Conservation (phyloP, 2,797 vertebrate species). For the Zenarchopterus dispar region DNA sequence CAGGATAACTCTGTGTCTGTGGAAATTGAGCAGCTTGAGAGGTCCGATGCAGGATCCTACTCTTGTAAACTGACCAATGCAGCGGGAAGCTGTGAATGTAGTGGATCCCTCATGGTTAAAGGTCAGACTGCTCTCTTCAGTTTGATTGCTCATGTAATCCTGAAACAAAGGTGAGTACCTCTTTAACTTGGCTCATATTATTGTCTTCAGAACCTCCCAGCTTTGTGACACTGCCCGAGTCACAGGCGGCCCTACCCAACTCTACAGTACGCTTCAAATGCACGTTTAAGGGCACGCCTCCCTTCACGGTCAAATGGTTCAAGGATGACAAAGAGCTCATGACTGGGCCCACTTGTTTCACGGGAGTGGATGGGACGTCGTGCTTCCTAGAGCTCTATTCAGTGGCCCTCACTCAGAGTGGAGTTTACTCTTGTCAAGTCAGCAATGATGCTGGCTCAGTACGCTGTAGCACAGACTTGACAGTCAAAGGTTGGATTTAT, state of each 20-base stretch:
- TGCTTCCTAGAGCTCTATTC: conserved; percentile 95
- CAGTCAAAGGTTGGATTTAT: conserved; percentile 91
- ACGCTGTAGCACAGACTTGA: conserved; percentile 89
- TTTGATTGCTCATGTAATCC: conserved; percentile 37
- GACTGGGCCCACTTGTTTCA: conserved; percentile 91
- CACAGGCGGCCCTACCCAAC: conserved; percentile 89
- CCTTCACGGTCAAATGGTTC: conserved; percentile 97
- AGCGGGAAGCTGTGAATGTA: conserved; percentile 91
- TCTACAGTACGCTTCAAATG: conserved; percentile 92
- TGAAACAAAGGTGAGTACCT: conserved; percentile 49
- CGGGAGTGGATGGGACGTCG: conserved; percentile 89
- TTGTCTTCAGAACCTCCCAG: conserved; percentile 91
- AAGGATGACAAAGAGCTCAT: conserved; percentile 93
- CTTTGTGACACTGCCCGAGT: conserved; percentile 89
- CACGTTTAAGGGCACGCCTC: conserved; percentile 92
- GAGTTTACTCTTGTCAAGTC: conserved; percentile 94
- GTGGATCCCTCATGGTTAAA: conserved; percentile 83
- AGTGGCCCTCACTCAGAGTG: conserved; percentile 88
- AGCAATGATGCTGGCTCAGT: conserved; percentile 95
- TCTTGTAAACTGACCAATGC: conserved; percentile 91
- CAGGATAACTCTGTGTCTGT: conserved; percentile 90
- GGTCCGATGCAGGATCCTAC: conserved; percentile 90
- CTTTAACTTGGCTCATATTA: conserved; percentile 63
- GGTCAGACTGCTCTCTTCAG: conserved; percentile 68
- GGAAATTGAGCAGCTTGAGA: conserved; percentile 89